Evolutionary conservation across 2,113 vertebrate genomes (phyloP), one percentile per base, ranked within the genome.

Genomic region (Ameiurus melas): DNA sequence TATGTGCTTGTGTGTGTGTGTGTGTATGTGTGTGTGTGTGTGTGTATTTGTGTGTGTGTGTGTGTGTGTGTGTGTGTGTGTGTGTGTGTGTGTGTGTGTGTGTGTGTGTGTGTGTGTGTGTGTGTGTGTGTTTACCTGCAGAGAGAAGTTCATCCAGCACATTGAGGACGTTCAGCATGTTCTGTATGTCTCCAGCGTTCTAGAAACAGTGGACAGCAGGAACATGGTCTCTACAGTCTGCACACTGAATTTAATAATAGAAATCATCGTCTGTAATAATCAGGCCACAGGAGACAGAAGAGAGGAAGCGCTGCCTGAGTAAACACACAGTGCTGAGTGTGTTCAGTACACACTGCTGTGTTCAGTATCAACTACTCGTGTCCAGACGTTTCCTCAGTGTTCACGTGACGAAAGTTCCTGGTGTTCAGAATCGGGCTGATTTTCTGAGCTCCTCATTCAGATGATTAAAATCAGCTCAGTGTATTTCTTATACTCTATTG

Each of bases 141-240:
- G 97, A 97, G 8, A 99, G 95, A 70, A 99, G 94, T 85, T 97
- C 96, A 86, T 97, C 96, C 30, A 99, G 94, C 85, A 98, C 93
- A 22, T 92, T 93, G 19, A 99, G 95, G 85, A 97, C 95, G 87
- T 95, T 95, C 90, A 97, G 92, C 84, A 95, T 95, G 88, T 94
- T 96, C 75, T 96, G 95, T 58, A 91, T 94, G 89, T 99, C 97
- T 6, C 71, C 89, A 22, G 95, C 96, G 88, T 88, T 97, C 97
- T 99, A 93, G n/a, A 95, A 94, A 66, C 83, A 92, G 93, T 92
- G 60, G 64, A n/a, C 39, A 78, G 0, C 47, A n/a, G 43, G 16
- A 81, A 83, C 85, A 83, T 90, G 39, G 86, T n/a, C 53, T 73
- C 78, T 25, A 62, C 22, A 86, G 16, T 20, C 33, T 10, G 19